Conservation (phyloP, 1,140 invertebrate species). For the Sycobia sp. region DNA sequence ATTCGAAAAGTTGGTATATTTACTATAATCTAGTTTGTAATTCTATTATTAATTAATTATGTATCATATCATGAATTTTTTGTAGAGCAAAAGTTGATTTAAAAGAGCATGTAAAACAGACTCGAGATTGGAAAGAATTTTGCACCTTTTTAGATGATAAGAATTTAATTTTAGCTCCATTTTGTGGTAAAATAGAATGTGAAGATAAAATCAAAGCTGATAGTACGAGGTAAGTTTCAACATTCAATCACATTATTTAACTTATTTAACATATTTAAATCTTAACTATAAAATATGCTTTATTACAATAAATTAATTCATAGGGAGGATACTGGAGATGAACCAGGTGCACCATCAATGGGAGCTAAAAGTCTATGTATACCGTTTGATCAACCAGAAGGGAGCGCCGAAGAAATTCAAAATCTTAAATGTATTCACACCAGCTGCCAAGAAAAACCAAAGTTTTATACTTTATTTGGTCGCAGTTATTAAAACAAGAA, state of each 20-base stretch:
- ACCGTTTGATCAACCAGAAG: conserved; percentile 86
- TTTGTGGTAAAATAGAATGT: conserved; percentile 88
- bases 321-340: conserved; percentile 67
- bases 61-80: conserved; percentile 29
- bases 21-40: background rate
- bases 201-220: conserved; percentile 97
- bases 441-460: conserved; percentile 78
- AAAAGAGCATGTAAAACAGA: conserved; percentile 72
- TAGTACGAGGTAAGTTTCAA: conserved; percentile 75
- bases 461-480: conserved; percentile 92
- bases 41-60: conserved; percentile 22
- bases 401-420: conserved; percentile 61
- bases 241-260: too few relatives aligned
- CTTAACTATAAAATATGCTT: background rate
- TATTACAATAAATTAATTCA: conserved; percentile 42
- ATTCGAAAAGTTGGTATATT: conserved; percentile 71
- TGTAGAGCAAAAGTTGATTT: conserved; percentile 79
- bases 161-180: conserved; percentile 84
- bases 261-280: conserved; percentile 1
- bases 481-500: conserved; percentile 94
- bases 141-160: conserved; percentile 81
- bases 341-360: conserved; percentile 88
- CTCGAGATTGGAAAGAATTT: conserved; percentile 84
- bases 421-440: conserved; percentile 86
- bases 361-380: conserved; percentile 98